Evolutionary conservation across 2,888 invertebrate species (phyloP), one percentile per base, ranked within the genome.

Genomic region (Meiosimyza decipiens): DNA sequence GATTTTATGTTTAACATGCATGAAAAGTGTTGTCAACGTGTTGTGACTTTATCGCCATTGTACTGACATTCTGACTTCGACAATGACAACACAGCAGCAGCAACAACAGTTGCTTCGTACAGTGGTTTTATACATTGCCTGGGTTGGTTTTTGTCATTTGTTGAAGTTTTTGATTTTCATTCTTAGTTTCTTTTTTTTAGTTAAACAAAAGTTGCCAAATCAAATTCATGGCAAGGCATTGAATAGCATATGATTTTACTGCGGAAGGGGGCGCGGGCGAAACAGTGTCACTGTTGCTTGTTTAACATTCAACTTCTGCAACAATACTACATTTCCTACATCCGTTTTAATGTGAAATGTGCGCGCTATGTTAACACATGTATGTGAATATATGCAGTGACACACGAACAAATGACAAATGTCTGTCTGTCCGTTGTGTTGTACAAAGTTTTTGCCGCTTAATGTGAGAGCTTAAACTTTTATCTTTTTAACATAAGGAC

Each of bases 1-100:
- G 71, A 71, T 71, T 49, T n/a, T 50, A 50, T 65, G 71, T 71
- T 71, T 50, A 52, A 71, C 71, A 64, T 65, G 71, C 64, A 65
- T 57, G 65, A 64, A 64, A 62, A 71, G 65, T 22, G 63, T 63
- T 62, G 62, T 70, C 63, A 54, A 54, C 54, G 62, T 33, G 54
- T 47, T 28, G 52, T 49, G 63, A 70, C 62, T 70, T 70, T 70
- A 70, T 70, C 70, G 62, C 22, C 22, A 18, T 22, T 52, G 28
- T 63, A 62, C 70, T 70, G 62, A 54, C 52, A 47, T 40, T 40
- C 40, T 40, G 40, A 40, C 40, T 40, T 40, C 9, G 40, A 40
- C 40, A 40, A 40, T 40, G 40, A 40, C 40, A 40, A 40, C 40
- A 40, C 6, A 6, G 9, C 40, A 40, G 6, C 6, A 6, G 40